A percentile compares a stretch with the other conserved stretches of the same genome.
phyloP scores from a whole-genome alignment of 2,888 invertebrate species.

The Hypolimnas misippus region DNA sequence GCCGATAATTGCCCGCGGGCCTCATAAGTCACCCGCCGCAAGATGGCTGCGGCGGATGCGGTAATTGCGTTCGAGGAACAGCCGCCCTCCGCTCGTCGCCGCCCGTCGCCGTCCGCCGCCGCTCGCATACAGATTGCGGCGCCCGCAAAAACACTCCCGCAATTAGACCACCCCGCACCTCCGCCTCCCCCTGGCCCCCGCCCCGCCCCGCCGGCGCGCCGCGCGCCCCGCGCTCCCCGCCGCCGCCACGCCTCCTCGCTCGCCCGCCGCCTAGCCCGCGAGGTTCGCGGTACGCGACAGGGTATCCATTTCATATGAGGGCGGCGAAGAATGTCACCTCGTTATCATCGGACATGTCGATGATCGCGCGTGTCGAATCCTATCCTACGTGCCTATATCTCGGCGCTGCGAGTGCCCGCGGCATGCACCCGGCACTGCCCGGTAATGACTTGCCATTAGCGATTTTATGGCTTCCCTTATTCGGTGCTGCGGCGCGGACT shows the following conservation, averaged over 20 bases:
- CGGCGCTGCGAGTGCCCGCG: not conserved
- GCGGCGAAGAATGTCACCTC: constrained; percentile 33
- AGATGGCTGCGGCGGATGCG: constrained; percentile 78
- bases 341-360: constrained; percentile 27
- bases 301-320: constrained; percentile 39
- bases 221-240: constrained; percentile 21
- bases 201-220: constrained; percentile 15
- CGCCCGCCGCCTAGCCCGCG: constrained; percentile 22
- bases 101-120: constrained; percentile 47
- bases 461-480: constrained; percentile 6
- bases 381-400: not conserved
- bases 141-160: constrained; percentile 43
- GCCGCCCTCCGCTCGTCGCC: constrained; percentile 49
- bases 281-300: constrained; percentile 25
- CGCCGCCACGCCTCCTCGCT: constrained; percentile 17
- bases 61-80: constrained; percentile 80
- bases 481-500: not conserved
- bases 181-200: constrained; percentile 12
- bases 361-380: constrained; percentile 12
- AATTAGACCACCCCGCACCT: constrained; percentile 38
- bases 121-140: constrained; percentile 63
- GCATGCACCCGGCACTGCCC: not conserved
- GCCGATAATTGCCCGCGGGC: constrained; percentile 60
- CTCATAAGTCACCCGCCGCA: constrained; percentile 59
- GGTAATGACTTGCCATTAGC: not conserved